Evolutionary conservation across 2,113 vertebrate species (phyloP).

Genomic region (Eretmochelys imbricata): DNA sequence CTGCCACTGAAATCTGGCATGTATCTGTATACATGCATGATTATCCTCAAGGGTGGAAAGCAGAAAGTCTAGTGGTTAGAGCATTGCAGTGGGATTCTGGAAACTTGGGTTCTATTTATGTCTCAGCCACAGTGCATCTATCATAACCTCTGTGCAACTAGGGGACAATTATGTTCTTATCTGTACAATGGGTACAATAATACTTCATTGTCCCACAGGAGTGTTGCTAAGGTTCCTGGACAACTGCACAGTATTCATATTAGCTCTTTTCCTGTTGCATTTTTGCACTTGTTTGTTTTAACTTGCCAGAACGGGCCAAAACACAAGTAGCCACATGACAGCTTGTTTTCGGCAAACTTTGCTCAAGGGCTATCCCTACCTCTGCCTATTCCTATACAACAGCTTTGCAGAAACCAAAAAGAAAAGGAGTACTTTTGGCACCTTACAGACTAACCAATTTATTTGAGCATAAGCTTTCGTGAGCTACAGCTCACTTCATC

Average conservation of each 20-base stretch:
- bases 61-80: background rate
- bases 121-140: background rate
- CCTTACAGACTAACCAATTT: too few relatives aligned
- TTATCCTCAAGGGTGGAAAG: background rate
- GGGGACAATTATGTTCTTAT: background rate
- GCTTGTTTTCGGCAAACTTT: background rate
- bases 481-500: too few relatives aligned
- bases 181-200: background rate
- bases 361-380: background rate
- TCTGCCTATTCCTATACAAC: background rate
- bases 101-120: background rate
- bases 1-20: background rate
- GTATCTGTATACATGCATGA: background rate
- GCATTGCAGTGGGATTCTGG: background rate
- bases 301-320: background rate
- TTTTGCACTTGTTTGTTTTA: background rate
- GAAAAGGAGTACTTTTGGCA: too few relatives aligned
- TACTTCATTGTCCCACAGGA: background rate
- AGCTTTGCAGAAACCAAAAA: background rate
- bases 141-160: background rate
- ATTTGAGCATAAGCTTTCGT: too few relatives aligned
- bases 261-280: background rate
- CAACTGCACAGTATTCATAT: background rate
- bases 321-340: background rate
- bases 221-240: background rate